Conservation (phyloP, 2,797 vertebrate species). For the Caiman crocodilus region DNA sequence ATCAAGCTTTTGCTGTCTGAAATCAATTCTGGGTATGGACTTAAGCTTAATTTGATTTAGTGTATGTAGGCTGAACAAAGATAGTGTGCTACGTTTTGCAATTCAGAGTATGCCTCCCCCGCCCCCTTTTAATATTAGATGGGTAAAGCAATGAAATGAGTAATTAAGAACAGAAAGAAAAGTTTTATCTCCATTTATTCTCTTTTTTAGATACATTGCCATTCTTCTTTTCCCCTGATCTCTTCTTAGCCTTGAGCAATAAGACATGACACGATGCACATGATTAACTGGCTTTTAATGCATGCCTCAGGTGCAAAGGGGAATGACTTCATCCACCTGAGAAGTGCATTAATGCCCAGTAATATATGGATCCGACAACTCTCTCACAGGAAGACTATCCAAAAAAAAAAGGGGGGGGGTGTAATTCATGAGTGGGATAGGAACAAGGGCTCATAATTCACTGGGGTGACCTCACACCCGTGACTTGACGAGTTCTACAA, state of each 20-base stretch:
- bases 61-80: rapidly evolving
- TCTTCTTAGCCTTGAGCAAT: neutral
- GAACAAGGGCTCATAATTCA: neutral
- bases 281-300: neutral
- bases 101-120: no score
- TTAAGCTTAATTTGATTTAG: neutral
- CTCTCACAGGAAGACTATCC: neutral
- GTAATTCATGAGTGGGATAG: neutral
- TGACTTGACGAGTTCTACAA: neutral
- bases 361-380: neutral
- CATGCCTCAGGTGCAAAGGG: neutral
- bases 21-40: neutral
- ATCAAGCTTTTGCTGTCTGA: neutral
- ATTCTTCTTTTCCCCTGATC: neutral
- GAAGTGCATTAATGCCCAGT: neutral
- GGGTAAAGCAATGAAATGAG: neutral
- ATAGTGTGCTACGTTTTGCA: neutral
- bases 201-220: neutral
- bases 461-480: rapidly evolving
- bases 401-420: neutral
- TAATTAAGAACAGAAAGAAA: neutral
- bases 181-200: neutral
- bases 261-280: rapidly evolving
- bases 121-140: neutral
- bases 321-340: neutral